These are phyloP conservation scores for Anastrepha ludens DNA, from an alignment of 1,140 invertebrate species.

Conservation along the genomic window DNA sequence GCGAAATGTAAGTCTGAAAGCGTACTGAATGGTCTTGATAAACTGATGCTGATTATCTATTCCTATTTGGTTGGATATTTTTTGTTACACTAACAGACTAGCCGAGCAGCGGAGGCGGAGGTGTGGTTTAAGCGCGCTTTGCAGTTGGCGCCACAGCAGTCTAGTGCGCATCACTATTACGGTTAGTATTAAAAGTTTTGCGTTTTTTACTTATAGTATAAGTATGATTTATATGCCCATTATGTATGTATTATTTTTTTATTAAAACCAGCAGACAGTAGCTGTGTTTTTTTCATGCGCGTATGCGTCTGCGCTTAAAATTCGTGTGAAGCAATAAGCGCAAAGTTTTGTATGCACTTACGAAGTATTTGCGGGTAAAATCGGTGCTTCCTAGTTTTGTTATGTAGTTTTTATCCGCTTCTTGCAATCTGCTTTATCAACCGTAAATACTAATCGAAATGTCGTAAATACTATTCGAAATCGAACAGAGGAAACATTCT, in stretches of 20 bases:
- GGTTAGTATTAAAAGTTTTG: conserved; percentile 77
- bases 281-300: not conserved
- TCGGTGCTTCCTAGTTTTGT: too few relatives aligned
- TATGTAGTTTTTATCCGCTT: too few relatives aligned
- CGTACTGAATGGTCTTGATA: not conserved
- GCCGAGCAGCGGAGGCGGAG: conserved; percentile 88
- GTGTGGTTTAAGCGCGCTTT: conserved; percentile 91
- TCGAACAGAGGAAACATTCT: too few relatives aligned
- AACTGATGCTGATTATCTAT: not conserved
- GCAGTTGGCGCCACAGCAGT: conserved; percentile 87
- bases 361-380: too few relatives aligned
- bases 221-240: not conserved
- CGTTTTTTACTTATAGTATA: not conserved
- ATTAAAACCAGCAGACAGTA: too few relatives aligned
- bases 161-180: conserved; percentile 89
- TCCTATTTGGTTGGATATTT: not conserved
- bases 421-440: too few relatives aligned
- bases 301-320: not conserved
- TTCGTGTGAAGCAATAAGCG: too few relatives aligned
- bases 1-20: conserved; percentile 84
- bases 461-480: too few relatives aligned
- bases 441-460: not conserved
- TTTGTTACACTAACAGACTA: conserved; percentile 78
- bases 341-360: too few relatives aligned
- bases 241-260: not conserved